A percentile compares a stretch with the other conserved stretches of the same genome.
Conservation (phyloP, 2,888 invertebrate species). For the Panopea generosa region DNA sequence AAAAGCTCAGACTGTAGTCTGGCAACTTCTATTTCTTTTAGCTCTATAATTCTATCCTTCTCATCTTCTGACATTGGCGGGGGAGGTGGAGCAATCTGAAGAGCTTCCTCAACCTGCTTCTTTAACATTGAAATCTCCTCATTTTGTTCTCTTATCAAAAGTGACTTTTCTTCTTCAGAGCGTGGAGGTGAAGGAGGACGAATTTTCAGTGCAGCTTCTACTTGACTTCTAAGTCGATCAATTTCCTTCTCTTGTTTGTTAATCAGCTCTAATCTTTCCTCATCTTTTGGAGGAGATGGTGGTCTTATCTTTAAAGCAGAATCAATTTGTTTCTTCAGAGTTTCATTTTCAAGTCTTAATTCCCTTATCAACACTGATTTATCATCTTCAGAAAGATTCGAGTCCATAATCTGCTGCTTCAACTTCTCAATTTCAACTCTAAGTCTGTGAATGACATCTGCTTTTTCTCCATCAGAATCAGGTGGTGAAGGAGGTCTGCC, state of each 20-base stretch:
- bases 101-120: slow-evolving; percentile 49
- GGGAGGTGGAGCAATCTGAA: slow-evolving; percentile 45
- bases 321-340: slow-evolving; percentile 55
- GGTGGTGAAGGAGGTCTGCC: slow-evolving; percentile 39
- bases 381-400: slow-evolving; percentile 52
- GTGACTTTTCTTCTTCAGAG: slow-evolving; percentile 37
- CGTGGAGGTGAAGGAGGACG: slow-evolving; percentile 33
- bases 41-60: slow-evolving; percentile 46
- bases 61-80: slow-evolving; percentile 45
- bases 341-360: slow-evolving; percentile 60
- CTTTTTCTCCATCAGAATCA: slow-evolving; percentile 33
- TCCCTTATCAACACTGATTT: slow-evolving; percentile 53
- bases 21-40: slow-evolving; percentile 36
- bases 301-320: slow-evolving; percentile 60
- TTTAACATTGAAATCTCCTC: slow-evolving; percentile 53
- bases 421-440: slow-evolving; percentile 57
- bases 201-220: slow-evolving; percentile 42
- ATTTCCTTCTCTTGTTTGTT: slow-evolving; percentile 57
- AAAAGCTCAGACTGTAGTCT: slow-evolving; percentile 35
- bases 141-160: slow-evolving; percentile 43
- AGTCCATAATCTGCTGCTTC: slow-evolving; percentile 56
- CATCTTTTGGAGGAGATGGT: slow-evolving; percentile 58
- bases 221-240: slow-evolving; percentile 35
- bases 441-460: slow-evolving; percentile 51
- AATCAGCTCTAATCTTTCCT: slow-evolving; percentile 48